Base-by-base conservation (phyloP, 2,113 vertebrate genomes). In the Gracilinanus agilis region DNA sequence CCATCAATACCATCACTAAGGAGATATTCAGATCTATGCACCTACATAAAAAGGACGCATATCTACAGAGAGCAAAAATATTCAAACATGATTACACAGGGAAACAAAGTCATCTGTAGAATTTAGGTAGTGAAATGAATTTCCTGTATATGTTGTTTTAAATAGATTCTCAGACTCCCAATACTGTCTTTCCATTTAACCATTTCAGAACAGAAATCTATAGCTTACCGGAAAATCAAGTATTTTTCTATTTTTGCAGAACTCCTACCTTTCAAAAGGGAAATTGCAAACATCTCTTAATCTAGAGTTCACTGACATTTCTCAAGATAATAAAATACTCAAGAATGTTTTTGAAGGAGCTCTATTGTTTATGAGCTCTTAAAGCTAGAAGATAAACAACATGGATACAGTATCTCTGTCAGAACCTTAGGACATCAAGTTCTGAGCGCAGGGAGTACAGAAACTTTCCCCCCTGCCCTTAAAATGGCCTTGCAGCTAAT, bases 351-450 rank as follows among this genome's bases (percentile, higher is more conserved):
- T 55, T 54, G 49, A 90, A 94, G 44, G 91, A 90, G 88, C 75
- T 91, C 44, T 90, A 55, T 89, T 40, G 44, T 53, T 27, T 90
- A 19, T 83, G 95, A 93, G 88, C 2, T 96, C 93, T 96, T 93
- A 94, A 96, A n/a, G n/a, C 54, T 25, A 34, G n/a, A 25, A 88
- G 0, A 88, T 29, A 88, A 94, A 90, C 89, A 27, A 2, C n/a
- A 19, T 56, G 25, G 61, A 94, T 94, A 96, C 91, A 89, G 96
- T 94, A 92, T 94, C 95, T 53, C 40, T 92, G 5, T 94, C 96
- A 25, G 40, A 91, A 93, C 40, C 44, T 61, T 3, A n/a, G 75
- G 93, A 94, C 55, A 94, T 90, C 67, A 29, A 83, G 94, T 92
- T 55, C 61, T 94, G 16, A 40, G 0, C 89, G 16, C 56, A 34